phyloP scores from a whole-genome alignment of 2,888 invertebrate species.

The Raillietiella orientalis region DNA sequence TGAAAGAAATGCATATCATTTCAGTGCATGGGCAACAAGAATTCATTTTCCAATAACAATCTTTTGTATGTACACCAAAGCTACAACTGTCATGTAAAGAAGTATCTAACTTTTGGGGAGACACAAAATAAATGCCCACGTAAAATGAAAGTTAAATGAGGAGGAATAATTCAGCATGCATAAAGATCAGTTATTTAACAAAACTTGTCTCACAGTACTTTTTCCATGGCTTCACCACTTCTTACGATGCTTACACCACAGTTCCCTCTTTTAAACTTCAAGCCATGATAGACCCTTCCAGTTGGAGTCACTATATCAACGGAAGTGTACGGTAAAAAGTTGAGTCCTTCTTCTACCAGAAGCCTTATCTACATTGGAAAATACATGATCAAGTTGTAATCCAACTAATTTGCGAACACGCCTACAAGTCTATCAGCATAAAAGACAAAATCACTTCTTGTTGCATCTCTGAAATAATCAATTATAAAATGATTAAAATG shows the following conservation, averaged over 20 bases:
- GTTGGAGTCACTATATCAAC: constrained; percentile 78
- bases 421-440: constrained; percentile 70
- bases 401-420: constrained; percentile 4
- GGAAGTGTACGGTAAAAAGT: constrained; percentile 75
- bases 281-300: constrained; percentile 55
- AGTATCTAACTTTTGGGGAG: too few species aligned
- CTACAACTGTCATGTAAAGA: too few species aligned
- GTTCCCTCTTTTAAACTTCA: constrained; percentile 85
- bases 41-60: too few species aligned
- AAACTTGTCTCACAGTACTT: constrained; percentile 15
- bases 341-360: constrained; percentile 90
- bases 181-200: constrained; percentile 1
- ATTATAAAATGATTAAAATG: too few species aligned
- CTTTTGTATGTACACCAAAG: too few species aligned
- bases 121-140: too few species aligned
- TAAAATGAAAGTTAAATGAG: too few species aligned
- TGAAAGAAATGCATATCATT: too few species aligned
- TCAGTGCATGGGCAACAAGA: too few species aligned
- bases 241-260: constrained; percentile 90
- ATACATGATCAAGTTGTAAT: neutral
- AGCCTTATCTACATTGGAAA: constrained; percentile 35
- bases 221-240: constrained; percentile 70
- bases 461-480: constrained; percentile 43
- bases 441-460: constrained; percentile 86
- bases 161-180: neutral